Conservation (phyloP, 2,797 vertebrate genomes). For the Momotus momota region DNA sequence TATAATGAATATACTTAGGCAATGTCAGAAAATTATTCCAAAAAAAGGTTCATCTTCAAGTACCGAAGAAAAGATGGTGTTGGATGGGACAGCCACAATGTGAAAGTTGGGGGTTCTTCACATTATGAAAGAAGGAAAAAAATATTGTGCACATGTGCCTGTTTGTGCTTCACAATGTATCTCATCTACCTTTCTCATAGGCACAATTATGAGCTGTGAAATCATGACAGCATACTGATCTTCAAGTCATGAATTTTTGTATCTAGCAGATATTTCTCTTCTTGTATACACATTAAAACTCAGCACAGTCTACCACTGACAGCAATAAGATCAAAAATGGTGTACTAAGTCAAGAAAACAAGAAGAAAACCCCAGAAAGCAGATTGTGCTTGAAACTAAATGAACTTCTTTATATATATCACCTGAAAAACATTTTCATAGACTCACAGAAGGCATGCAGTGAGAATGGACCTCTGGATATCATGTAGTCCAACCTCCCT, state of each 20-base stretch:
- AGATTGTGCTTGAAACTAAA: background rate
- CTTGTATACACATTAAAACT: background rate
- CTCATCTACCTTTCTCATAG: background rate
- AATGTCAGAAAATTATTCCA: background rate
- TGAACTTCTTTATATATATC: background rate
- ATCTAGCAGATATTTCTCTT: background rate
- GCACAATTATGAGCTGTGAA: background rate
- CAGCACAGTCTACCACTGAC: background rate
- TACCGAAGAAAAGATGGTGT: background rate
- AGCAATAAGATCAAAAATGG: background rate
- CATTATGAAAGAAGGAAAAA: background rate
- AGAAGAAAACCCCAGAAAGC: background rate
- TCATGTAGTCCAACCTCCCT: rapidly evolving
- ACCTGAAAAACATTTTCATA: background rate
- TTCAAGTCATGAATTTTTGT: background rate
- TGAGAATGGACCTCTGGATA: background rate
- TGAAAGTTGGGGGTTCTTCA: background rate
- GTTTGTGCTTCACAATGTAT: background rate
- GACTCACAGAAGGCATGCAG: background rate
- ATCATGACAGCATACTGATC: background rate
- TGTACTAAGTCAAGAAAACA: background rate
- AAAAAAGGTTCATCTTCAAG: background rate
- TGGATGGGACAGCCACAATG: background rate
- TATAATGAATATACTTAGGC: background rate
- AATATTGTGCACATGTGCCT: background rate